Base-by-base conservation (phyloP, 2,888 invertebrate species). In the Melangyna quadrimaculata region DNA sequence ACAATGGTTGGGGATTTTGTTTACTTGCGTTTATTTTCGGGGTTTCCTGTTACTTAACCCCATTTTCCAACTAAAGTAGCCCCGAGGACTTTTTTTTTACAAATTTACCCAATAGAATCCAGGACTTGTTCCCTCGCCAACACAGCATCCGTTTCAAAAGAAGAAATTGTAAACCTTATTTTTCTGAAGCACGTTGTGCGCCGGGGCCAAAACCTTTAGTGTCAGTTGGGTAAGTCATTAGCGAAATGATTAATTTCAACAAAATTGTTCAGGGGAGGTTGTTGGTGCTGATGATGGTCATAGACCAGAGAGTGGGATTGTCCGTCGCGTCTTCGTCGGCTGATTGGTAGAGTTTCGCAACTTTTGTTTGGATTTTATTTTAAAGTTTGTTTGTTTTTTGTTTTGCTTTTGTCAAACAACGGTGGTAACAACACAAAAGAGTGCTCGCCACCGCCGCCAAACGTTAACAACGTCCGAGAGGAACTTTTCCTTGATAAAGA, bases 171-270 rank as follows among this genome's bases (percentile, higher is more conserved):
- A 75, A 84, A 84, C 75, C 75, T 55, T 45, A 80, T 77, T 84
- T 77, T 84, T 55, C 29, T 35, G 24, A 59, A 73, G 69, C 80
- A 55, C 71, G 32, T 57, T 79, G 74, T 79, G 22, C 57, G 59
- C 77, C 29, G 43, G 77, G 57, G 22, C 57, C 63, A 80, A 81
- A 86, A 70, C 81, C 86, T 86, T 86, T 86, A 78, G 81, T 86
- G 86, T 86, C 86, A 80, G 80, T 86, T 86, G 80, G 86, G 80
- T 81, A 73, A 86, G 72, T 80, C 86, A 86, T 86, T 86, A 86
- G 86, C 86, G 73, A 81, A 77, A 86, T 86, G 86, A 86, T 86
- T 86, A 86, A 86, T 86, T 86, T 73, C 71, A 35, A 45, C 75
- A 61, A 78, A 73, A 55, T 53, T 37, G 53, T 32, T 8, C 35